phyloP scores from a whole-genome alignment of 2,888 invertebrate genomes.

The Mesorhabditis belari region DNA sequence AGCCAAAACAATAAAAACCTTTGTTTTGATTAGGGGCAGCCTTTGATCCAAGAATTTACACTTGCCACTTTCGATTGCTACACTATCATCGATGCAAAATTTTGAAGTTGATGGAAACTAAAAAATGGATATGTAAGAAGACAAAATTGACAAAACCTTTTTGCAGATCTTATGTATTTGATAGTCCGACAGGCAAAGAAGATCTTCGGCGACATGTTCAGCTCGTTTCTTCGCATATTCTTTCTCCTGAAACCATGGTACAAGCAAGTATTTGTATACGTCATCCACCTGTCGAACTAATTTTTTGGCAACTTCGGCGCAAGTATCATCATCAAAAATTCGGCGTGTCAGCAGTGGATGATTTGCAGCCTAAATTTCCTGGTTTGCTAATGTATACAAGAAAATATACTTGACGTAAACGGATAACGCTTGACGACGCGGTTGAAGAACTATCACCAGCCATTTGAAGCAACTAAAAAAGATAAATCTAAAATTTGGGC shows the following conservation, averaged over 20 bases:
- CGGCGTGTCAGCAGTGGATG: constrained; percentile 78
- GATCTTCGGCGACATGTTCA: constrained; percentile 71
- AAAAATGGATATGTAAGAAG: too few relatives aligned
- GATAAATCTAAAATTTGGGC: too few relatives aligned
- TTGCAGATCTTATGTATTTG: constrained; percentile 54
- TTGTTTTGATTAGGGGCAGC: constrained; percentile 66
- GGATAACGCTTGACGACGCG: constrained; percentile 68
- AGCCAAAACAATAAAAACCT: too few relatives aligned
- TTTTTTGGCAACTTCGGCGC: constrained; percentile 66
- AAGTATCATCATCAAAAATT: constrained; percentile 63
- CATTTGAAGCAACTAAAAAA: too few relatives aligned
- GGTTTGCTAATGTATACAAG: too few relatives aligned
- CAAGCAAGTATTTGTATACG: constrained; percentile 19
- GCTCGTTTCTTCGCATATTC: constrained; percentile 54
- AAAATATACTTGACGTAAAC: constrained; percentile 77
- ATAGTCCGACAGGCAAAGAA: constrained; percentile 81
- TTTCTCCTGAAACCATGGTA: constrained; percentile 6
- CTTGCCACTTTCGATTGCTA: constrained; percentile 79
- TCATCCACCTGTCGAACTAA: too few relatives aligned
- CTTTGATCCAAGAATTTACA: constrained; percentile 72
- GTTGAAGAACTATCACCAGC: constrained; percentile 1
- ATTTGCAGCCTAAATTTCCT: too few relatives aligned
- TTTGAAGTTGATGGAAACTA: constrained; percentile 40
- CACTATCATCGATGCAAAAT: constrained; percentile 55
- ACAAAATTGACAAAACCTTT: constrained; percentile 17